Base-by-base conservation (phyloP, 2,797 vertebrate species). In the Morus bassanus region DNA sequence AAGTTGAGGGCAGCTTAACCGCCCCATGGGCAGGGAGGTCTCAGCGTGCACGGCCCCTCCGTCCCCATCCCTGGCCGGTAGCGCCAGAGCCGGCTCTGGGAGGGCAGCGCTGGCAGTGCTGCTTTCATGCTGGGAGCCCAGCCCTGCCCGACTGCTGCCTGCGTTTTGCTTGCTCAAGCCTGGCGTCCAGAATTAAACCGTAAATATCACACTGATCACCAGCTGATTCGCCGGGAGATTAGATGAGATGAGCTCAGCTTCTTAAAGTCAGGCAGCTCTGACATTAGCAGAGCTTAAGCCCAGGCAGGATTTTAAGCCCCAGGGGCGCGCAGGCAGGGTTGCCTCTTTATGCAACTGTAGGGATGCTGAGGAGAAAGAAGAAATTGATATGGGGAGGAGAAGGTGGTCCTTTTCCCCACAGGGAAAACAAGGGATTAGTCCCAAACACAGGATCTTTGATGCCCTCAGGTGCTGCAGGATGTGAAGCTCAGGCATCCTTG, bases 171-270 rank as follows among this genome's bases (percentile, higher is more conserved):
- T 48, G 22, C 43, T 67, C 6, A 2, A 65, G 39, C 57, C 60
- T 27, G n/a, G 43, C 8, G 3, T 25, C 57, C 48, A 93, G 76
- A 86, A 84, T 73, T 85, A 96, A 56, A 65, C 51, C 1, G 4
- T 45, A 85, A 89, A 91, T 50, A 88, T 79, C 21, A 25, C 56
- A 1, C 31, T 57, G 93, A 84, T 93, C 85, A 75, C 53, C 70
- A 23, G 86, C 54, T 57, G 90, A 80, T 92, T 94, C 27, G 15
- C 37, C 0, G 0, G 65, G 92, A 63, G 96, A 93, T 96, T 92
- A 94, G 73, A 15, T 15, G 37, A 93, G 95, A 96, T 97, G 93
- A 97, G 89, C 95, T 94, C 96, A 61, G 61, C 81, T 91, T 80
- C 91, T 95, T 95, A 96, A 69, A 76, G 91, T 91, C 45, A 89